A percentile compares a stretch with the other conserved stretches of the same genome.
Conservation (phyloP, 2,797 vertebrate genomes). For the Pseudocheirus occidentalis region DNA sequence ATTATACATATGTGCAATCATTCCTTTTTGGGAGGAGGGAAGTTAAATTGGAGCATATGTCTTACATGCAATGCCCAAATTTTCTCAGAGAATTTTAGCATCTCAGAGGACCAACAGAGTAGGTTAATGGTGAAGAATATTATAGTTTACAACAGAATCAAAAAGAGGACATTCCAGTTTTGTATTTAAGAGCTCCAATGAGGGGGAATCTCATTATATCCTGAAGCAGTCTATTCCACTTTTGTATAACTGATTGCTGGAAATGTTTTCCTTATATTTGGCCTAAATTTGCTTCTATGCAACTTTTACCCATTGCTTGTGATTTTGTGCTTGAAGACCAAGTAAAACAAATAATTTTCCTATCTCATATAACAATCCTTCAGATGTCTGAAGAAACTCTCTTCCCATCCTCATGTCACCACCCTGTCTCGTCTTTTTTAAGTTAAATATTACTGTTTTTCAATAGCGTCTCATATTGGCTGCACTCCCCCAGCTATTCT, state of each 20-base stretch:
- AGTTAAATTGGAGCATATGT: neutral
- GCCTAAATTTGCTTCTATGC: neutral
- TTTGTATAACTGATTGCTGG: neutral
- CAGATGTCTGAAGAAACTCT: neutral
- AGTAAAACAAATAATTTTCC: neutral
- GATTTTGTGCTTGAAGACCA: neutral
- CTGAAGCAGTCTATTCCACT: neutral
- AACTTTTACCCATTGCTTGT: neutral
- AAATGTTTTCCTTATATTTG: neutral
- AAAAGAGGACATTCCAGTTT: neutral
- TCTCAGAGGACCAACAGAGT: neutral
- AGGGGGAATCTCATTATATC: neutral
- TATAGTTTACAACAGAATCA: neutral
- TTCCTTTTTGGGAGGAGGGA: neutral
- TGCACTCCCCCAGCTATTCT: neutral
- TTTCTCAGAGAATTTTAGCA: neutral
- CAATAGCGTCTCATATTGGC: neutral
- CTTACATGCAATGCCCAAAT: neutral
- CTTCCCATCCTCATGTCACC: neutral
- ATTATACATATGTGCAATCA: neutral
- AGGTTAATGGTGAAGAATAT: neutral
- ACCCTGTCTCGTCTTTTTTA: neutral
- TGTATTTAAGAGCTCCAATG: neutral
- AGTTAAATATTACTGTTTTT: neutral
- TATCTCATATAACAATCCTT: neutral